phyloP scores from a whole-genome alignment of 2,113 vertebrate genomes.

The Sinosuthora webbiana region DNA sequence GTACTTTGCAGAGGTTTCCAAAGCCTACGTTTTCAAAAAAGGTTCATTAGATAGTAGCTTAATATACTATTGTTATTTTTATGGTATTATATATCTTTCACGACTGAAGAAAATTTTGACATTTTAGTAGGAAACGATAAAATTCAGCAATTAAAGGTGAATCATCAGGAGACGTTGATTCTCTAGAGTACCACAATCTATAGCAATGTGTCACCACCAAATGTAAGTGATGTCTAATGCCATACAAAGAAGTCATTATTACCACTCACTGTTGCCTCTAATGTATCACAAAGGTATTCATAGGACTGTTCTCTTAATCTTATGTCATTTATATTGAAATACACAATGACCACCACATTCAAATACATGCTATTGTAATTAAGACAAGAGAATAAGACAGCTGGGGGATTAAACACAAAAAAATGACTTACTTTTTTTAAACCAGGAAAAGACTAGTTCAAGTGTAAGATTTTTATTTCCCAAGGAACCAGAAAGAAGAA shows the following conservation, averaged over 20 bases:
- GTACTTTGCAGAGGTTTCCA: background rate
- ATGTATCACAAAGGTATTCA: background rate
- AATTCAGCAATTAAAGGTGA: background rate
- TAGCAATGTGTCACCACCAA: background rate
- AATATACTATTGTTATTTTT: background rate
- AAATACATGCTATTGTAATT: background rate
- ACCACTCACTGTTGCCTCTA: background rate
- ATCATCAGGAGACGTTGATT: background rate
- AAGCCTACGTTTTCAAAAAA: background rate
- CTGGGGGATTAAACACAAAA: background rate
- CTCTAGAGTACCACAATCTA: background rate
- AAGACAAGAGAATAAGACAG: background rate
- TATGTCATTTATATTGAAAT: background rate
- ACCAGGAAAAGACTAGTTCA: background rate
- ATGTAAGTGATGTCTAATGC: background rate
- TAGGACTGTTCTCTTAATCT: background rate
- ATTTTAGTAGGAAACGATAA: background rate
- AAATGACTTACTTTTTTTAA: background rate
- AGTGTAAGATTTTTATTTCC: background rate
- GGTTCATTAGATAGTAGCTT: background rate
- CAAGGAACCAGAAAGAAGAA: background rate
- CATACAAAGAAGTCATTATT: background rate
- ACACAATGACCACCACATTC: background rate
- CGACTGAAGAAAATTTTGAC: background rate
- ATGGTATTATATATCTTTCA: background rate